phyloP scores from a whole-genome alignment of 64 coral and sea anemone genomes.

The Stylophora pistillata region DNA sequence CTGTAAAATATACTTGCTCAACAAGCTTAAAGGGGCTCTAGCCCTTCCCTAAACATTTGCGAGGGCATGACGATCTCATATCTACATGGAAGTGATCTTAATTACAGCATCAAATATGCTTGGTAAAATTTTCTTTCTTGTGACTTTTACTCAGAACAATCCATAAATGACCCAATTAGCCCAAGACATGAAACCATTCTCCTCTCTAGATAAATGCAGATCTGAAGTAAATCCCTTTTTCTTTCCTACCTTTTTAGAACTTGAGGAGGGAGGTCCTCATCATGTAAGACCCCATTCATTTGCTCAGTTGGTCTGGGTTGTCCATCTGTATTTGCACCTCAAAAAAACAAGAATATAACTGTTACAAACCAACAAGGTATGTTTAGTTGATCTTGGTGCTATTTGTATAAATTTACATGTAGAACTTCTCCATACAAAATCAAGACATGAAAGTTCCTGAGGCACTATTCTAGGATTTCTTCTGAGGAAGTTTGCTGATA shows the following conservation, averaged over 20 bases:
- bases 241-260: conserved; percentile 69
- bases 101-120: too few species aligned
- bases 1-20: neutral
- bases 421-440: neutral
- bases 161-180: too few species aligned
- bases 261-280: conserved; percentile 87
- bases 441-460: neutral
- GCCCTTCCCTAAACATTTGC: neutral
- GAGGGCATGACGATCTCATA: too few species aligned
- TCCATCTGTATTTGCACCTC: conserved; percentile 55
- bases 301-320: conserved; percentile 63
- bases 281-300: conserved; percentile 94
- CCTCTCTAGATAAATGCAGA: neutral
- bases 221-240: neutral
- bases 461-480: too few species aligned
- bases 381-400: too few species aligned
- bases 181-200: too few species aligned
- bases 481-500: too few species aligned
- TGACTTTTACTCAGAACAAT: too few species aligned
- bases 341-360: neutral
- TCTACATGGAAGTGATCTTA: too few species aligned
- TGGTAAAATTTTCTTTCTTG: too few species aligned
- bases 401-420: too few species aligned
- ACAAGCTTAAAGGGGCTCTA: neutral
- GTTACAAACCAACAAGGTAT: neutral